Conservation (phyloP, 2,797 vertebrate species). For the Meriones psammophilus region DNA sequence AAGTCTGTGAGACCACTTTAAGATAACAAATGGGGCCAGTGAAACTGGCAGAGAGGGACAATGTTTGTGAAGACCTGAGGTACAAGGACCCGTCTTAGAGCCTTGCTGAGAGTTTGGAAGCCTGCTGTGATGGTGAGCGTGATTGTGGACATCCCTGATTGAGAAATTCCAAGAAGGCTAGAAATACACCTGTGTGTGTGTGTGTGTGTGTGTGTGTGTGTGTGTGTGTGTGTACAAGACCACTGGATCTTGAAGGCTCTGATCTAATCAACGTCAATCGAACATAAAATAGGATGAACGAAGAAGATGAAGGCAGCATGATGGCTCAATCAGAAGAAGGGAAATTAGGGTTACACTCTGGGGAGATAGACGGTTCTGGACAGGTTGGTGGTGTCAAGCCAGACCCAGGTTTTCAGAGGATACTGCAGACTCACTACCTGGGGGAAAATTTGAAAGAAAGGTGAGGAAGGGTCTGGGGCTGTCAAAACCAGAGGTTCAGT, state of each 20-base stretch:
- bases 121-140: not conserved
- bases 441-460: slow-evolving; percentile 31
- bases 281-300: not conserved
- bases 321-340: not conserved
- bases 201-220: too few species aligned
- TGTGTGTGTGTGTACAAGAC: not conserved
- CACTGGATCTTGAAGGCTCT: not conserved
- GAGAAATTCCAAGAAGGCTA: not conserved
- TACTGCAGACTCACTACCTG: not conserved
- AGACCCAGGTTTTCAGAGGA: slow-evolving; percentile 44
- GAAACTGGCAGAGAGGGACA: not conserved
- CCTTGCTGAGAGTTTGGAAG: not conserved
- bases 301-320: not conserved
- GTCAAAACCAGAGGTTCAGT: not conserved
- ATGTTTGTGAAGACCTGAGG: not conserved
- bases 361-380: not conserved
- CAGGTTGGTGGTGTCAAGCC: not conserved
- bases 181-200: not conserved
- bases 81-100: not conserved
- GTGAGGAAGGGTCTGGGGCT: not conserved
- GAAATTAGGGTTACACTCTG: not conserved
- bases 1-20: not conserved
- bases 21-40: not conserved
- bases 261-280: not conserved
- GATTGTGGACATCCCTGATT: not conserved